These are phyloP conservation scores for Prionailurus bengalensis DNA, from an alignment of 2,113 vertebrate species.

Conservation along the genomic window DNA sequence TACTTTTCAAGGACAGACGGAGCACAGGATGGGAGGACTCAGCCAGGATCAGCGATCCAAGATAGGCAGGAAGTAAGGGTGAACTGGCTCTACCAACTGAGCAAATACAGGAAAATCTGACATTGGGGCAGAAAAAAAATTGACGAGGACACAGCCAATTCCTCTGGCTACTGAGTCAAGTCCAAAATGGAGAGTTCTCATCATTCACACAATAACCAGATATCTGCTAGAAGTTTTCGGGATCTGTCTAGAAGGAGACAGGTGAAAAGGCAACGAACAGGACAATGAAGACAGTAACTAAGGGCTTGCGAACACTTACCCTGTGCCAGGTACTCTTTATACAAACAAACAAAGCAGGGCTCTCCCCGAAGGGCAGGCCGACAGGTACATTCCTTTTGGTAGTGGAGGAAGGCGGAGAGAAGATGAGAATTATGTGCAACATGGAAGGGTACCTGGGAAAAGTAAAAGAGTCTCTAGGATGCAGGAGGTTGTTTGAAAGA, in stretches of 20 bases:
- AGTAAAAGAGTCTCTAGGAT: not conserved
- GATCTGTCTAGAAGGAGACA: not conserved
- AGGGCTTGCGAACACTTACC: not conserved
- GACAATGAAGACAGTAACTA: not conserved
- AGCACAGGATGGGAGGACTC: not conserved
- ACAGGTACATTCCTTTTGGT: not conserved
- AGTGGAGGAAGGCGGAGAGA: not conserved
- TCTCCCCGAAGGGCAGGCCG: not conserved
- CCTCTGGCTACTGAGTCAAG: not conserved
- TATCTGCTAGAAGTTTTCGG: not conserved
- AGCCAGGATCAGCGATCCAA: too few relatives aligned
- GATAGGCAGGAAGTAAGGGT: not conserved
- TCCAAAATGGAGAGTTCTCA: not conserved
- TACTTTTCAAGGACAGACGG: not conserved
- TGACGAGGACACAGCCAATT: not conserved
- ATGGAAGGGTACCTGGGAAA: not conserved
- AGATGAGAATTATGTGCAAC: not conserved
- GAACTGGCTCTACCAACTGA: not conserved
- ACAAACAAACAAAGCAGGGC: not conserved
- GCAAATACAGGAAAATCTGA: not conserved
- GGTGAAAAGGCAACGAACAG: not conserved
- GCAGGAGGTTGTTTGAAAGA: not conserved
- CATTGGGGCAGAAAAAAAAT: not conserved
- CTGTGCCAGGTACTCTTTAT: not conserved
- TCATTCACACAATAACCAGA: not conserved